phyloP scores from a whole-genome alignment of 2,888 invertebrate species.

The Kuschelorhynchus macadamiae region DNA sequence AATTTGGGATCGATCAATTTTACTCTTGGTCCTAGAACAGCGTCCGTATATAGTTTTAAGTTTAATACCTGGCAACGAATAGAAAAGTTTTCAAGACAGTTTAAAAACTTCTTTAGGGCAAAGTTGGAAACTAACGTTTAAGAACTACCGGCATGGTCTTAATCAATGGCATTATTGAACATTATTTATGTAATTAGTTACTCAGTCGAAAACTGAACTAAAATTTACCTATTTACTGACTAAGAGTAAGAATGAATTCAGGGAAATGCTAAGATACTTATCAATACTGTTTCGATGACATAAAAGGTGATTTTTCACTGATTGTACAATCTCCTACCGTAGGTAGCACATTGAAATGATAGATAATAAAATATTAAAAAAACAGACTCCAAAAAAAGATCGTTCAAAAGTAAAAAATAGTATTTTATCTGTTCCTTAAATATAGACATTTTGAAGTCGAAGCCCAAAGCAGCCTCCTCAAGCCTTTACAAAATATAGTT shows the following conservation, averaged over 20 bases:
- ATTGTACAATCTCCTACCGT: too few relatives aligned
- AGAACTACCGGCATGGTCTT: conserved; percentile 36
- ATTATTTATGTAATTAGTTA: conserved; percentile 42
- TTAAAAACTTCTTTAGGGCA: conserved; percentile 43
- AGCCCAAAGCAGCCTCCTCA: too few relatives aligned
- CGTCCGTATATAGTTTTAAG: conserved; percentile 38
- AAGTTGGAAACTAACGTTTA: conserved; percentile 39
- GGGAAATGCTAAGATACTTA: too few relatives aligned
- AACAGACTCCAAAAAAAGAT: too few relatives aligned
- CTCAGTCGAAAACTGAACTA: conserved; percentile 19
- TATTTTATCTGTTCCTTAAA: too few relatives aligned
- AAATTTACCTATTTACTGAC: neutral
- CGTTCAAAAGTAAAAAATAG: too few relatives aligned
- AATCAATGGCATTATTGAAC: conserved; percentile 40
- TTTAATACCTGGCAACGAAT: conserved; percentile 48
- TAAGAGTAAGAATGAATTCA: neutral
- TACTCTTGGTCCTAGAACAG: conserved; percentile 47
- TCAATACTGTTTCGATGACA: too few relatives aligned
- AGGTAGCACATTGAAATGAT: too few relatives aligned
- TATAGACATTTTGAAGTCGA: too few relatives aligned
- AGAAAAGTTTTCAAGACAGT: conserved; percentile 48
- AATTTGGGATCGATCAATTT: conserved; percentile 60
- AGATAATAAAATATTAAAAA: too few relatives aligned
- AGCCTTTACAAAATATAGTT: too few relatives aligned
- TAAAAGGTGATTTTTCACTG: too few relatives aligned